phyloP scores from a whole-genome alignment of 2,888 invertebrate species.

The Drosophila mercatorum region DNA sequence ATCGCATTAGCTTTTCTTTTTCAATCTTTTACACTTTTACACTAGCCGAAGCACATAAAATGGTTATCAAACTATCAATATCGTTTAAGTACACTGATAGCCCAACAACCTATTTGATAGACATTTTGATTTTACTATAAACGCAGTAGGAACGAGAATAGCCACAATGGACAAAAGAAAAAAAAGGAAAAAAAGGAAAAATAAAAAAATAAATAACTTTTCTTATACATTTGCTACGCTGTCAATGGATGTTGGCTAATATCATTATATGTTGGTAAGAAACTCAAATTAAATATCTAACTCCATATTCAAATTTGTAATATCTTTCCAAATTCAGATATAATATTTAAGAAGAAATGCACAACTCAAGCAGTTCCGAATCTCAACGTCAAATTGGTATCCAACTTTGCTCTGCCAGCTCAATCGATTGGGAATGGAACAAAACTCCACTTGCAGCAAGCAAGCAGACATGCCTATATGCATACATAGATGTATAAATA shows the following conservation, averaged over 20 bases:
- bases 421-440: neutral
- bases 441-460: neutral
- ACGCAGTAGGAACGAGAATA: neutral
- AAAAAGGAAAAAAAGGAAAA: neutral
- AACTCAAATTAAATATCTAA: neutral
- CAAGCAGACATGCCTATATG: neutral
- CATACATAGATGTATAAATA: neutral
- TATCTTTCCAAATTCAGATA: neutral
- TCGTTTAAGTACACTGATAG: slow-evolving; percentile 15
- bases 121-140: slow-evolving; percentile 13
- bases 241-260: neutral
- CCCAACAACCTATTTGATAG: slow-evolving; percentile 9
- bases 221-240: too few relatives aligned
- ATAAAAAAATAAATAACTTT: neutral
- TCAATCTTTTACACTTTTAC: slow-evolving; percentile 1
- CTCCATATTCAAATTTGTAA: neutral
- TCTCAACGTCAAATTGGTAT: neutral
- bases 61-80: slow-evolving; percentile 11
- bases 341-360: neutral
- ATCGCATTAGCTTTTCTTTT: slow-evolving; percentile 1
- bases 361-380: neutral
- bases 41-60: slow-evolving; percentile 1
- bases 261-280: neutral
- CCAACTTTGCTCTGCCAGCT: neutral
- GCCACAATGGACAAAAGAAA: neutral